Base-by-base conservation (phyloP, 1,140 invertebrate species). In the Drosophila subpulchrella region DNA sequence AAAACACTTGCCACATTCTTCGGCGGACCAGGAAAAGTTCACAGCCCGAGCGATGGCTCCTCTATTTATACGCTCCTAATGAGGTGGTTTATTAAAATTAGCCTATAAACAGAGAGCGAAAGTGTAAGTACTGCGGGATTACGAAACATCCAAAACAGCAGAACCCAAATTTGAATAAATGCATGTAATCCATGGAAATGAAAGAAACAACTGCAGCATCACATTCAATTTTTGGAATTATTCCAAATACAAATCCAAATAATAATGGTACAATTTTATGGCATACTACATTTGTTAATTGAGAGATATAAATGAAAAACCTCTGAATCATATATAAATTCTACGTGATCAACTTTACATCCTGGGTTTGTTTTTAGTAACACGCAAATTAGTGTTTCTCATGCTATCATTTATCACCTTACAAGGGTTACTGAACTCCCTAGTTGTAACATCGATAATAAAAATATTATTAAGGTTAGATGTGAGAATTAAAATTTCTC, bases 1-100 rank as follows among this genome's bases (percentile, higher is more conserved):
- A 85, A 84, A 76, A 68, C 60, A 81, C 73, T 85, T 68, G 81
- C 56, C 70, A 60, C 77, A 81, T 60, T 75, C 77, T 47, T 47
- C 13, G 39, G 56, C 44, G 15, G 11, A 34, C 61, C 60, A 41
- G 32, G 39, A 59, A 81, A 75, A 80, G 78, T 76, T 80, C 78
- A 53, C 47, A 77, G 74, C 59, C 57, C 60, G 62, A 70, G 79
- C 73, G 42, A 61, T 76, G 48, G 67, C 76, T 83, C 24, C 53
- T 46, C 73, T 81, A 84, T 85, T 77, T 73, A 77, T 63, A 71
- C 4, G 51, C 38, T 48, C 34, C 68, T 50, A 85, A 80, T 59
- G 51, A 61, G 66, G 44, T 73, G 78, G 72, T 66, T 50, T 60
- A 63, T 50, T 76, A 46, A 66, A 70, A 47, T 63, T 60, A 68